Base-by-base conservation (phyloP, 2,888 invertebrate species). In the Papilio gigon region DNA sequence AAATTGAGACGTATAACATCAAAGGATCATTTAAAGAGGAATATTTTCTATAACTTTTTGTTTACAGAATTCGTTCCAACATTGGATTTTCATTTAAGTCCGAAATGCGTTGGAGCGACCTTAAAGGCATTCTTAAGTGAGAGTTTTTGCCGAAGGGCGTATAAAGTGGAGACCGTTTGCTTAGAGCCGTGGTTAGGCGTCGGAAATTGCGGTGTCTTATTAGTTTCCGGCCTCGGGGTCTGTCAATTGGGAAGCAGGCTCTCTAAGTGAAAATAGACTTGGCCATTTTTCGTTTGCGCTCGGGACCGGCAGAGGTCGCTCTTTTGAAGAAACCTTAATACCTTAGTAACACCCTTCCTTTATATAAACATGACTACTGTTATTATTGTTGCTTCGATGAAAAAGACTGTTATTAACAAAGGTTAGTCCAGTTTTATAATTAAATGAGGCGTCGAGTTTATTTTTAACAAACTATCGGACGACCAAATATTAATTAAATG, bases 191-290 rank as follows among this genome's bases (percentile, higher is more conserved):
- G 78, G 77, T 76, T 76, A 77, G 78, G 76, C 77, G 81, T 82
- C 86, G 90, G 90, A 90, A 88, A 90, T 90, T 90, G 89, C 88
- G 86, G 82, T 70, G 77, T 76, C 86, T 90, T 89, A 90, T 90
- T 88, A 87, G 83, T 83, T 88, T 89, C 89, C 88, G 86, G 84
- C 71, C 76, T 75, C 72, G 73, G 74, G 76, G 72, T 77, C 74
- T 69, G 74, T 76, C 85, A 82, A 88, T 88, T 87, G 86, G 84
- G 47, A 85, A 82, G 82, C 78, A 78, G 76, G 78, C 73, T 77
- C 77, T 79, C 76, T 75, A 75, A 75, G 75, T 73, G 73, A 82
- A 83, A 85, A 84, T 83, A 75, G 77, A 83, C 81, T 82, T 77
- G 80, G 65, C 71, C 73, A 73, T 75, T 75, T 77, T 74, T 74